Base-by-base conservation (phyloP, 1,140 invertebrate species). In the Coenobita brevimanus region DNA sequence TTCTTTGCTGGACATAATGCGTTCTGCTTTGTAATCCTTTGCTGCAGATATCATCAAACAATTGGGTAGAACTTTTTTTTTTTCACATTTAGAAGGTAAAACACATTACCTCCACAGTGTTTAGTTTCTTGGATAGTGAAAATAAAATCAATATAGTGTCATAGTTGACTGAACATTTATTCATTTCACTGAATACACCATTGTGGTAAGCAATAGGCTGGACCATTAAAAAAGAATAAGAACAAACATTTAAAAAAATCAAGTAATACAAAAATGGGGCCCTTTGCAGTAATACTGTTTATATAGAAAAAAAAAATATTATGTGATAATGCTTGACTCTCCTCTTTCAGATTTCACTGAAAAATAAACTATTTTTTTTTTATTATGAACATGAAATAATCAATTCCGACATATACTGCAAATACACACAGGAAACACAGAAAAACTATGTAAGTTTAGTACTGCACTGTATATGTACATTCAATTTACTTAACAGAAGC, bases 1-100 rank as follows among this genome's bases (percentile, higher is more conserved):
- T 41, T 38, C 60, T 82, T 41, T 64, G 54, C 36, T 64, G 79
- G 60, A 54, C 3, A 79, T 79, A 54, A 79, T 54, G 46, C 75
- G n/a, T 57, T 79, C n/a, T 79, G 79, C 60, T 82, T 64, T 82
- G 50, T 79, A 79, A 54, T 79, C 43, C 4, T 79, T 57, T 54
- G 21, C 33, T 79, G 76, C 46, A 57, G n/a, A 8, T n/a, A 79
- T 57, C 10, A 3, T 1, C 1, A 6, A 57, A 50, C n/a, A n/a
- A n/a, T n/a, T 27, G 27, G 3, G 1, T 17, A 46, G 46, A n/a
- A 57, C 13, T 8, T 57, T 24, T 57, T 57, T 4, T 79, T 10
- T 60, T 79, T 3, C 17, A n/a, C 1, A 1, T 27, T 79, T 57
- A 50, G 2, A 24, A 79, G 76, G 50, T 33, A 79, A 57, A 57